Base-by-base conservation (phyloP, 2,113 vertebrate species). In the Cariama cristata region DNA sequence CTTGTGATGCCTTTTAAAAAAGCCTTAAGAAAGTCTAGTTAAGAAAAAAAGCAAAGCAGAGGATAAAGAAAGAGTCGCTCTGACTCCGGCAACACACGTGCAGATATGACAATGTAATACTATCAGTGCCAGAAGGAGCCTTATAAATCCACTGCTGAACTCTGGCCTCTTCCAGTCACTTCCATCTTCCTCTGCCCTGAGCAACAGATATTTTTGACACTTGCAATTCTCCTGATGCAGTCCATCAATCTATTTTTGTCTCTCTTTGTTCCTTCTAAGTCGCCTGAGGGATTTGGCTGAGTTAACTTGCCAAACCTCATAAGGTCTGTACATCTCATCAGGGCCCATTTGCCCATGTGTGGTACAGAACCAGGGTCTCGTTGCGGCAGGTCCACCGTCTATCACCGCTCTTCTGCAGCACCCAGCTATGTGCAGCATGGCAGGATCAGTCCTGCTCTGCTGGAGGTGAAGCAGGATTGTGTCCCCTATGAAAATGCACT, bases 141-240 rank as follows among this genome's bases (percentile, higher is more conserved):
- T 82, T 93, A 90, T 93, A 96, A 96, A 91, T 96, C 84, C 89
- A 73, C 45, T 16, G 53, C 95, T 96, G 96, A 97, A 90, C 94
- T 94, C 89, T 95, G 94, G 89, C 93, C 94, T 96, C 84, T 82
- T 68, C 91, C 81, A 91, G 50, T 94, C 87, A 60, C 91, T 94
- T 97, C 93, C 87, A 92, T 94, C 94, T 96, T 92, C 91, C 87
- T 67, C 89, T 93, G 81, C 95, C 84, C 81, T 66, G 63, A 93
- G 94, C 96, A 94, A 88, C 89, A 91, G 95, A 96, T 91, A 97
- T 80, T 95, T 96, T 79, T 96, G 93, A 95, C 95, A 90, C 93
- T 93, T 67, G 84, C 74, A 90, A 95, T 96, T 94, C 96, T 94
- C 93, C 94, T 58, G 94, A 94, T 90, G 67, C 84, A 88, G 75